A percentile compares a stretch with the other conserved stretches of the same genome.
phyloP scores from a whole-genome alignment of 2,113 vertebrate species.

The Gobiocypris rarus region DNA sequence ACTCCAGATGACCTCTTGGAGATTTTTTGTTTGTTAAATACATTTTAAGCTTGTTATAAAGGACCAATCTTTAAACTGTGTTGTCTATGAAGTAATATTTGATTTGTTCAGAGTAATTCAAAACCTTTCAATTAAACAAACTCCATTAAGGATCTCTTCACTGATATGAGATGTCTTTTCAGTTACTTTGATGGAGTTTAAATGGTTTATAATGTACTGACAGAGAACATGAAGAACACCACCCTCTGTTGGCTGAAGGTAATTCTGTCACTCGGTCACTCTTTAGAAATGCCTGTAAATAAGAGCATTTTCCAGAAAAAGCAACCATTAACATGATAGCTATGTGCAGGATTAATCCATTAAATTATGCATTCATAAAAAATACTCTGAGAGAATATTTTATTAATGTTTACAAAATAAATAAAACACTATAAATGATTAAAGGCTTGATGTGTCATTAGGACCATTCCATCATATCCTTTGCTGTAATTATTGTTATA shows the following conservation, averaged over 20 bases:
- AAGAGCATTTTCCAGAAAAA: background rate
- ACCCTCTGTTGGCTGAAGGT: conserved; percentile 4
- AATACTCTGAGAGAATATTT: background rate
- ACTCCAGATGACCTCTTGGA: background rate
- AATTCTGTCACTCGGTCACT: background rate
- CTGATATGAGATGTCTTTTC: background rate
- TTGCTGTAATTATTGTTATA: background rate
- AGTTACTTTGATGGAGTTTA: background rate
- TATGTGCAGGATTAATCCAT: background rate
- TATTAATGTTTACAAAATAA: background rate
- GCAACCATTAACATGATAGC: background rate
- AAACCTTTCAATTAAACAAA: background rate
- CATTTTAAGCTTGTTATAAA: background rate
- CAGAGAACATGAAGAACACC: background rate
- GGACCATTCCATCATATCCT: background rate
- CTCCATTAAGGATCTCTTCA: background rate
- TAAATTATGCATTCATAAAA: background rate
- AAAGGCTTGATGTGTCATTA: background rate
- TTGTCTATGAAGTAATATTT: background rate
- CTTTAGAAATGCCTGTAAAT: background rate
- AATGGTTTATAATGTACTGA: background rate
- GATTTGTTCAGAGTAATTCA: background rate
- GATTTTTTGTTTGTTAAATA: background rate
- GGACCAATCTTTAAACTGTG: background rate
- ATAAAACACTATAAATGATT: background rate